Conservation (phyloP, 2,888 invertebrate species). For the Drosophila acutilabella region DNA sequence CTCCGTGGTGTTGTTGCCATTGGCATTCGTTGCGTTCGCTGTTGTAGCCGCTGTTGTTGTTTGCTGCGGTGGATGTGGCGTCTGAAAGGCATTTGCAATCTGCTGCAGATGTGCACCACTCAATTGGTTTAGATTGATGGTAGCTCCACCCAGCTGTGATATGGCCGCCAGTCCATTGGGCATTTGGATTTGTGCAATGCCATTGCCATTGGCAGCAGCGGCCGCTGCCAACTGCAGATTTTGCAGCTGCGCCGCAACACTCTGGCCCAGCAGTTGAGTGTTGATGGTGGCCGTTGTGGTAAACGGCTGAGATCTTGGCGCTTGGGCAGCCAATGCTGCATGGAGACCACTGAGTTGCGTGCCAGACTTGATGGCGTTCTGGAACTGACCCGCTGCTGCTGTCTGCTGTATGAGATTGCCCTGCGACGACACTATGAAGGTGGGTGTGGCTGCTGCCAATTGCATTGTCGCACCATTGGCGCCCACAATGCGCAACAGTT, state of each 20-base stretch:
- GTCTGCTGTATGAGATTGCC: slow-evolving; percentile 85
- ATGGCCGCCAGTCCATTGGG: slow-evolving; percentile 84
- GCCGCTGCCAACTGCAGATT: slow-evolving; percentile 84
- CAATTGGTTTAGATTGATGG: slow-evolving; percentile 84
- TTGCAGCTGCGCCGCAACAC: slow-evolving; percentile 84
- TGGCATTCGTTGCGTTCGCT: slow-evolving; percentile 4
- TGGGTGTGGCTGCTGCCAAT: slow-evolving; percentile 86
- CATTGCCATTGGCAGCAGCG: slow-evolving; percentile 81
- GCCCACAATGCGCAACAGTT: slow-evolving; percentile 87
- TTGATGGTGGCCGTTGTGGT: slow-evolving; percentile 83
- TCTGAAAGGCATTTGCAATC: slow-evolving; percentile 83
- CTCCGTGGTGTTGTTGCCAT: slow-evolving; percentile 49
- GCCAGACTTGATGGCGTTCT: slow-evolving; percentile 83
- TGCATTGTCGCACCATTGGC: slow-evolving; percentile 88
- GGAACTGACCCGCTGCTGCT: slow-evolving; percentile 82
- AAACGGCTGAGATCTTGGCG: slow-evolving; percentile 85
- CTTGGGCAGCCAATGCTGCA: slow-evolving; percentile 80
- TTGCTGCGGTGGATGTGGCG: slow-evolving; percentile 78
- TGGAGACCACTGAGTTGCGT: slow-evolving; percentile 84
- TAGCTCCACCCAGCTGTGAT: slow-evolving; percentile 83
- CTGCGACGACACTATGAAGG: slow-evolving; percentile 85
- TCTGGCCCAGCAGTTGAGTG: slow-evolving; percentile 84
- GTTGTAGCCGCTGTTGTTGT: slow-evolving; percentile 30
- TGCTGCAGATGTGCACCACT: slow-evolving; percentile 84
- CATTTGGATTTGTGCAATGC: slow-evolving; percentile 85